These are phyloP conservation scores for Chrysogorgia sp. DNA, from an alignment of 92 coral and sea anemone genomes.

Conservation along the genomic window DNA sequence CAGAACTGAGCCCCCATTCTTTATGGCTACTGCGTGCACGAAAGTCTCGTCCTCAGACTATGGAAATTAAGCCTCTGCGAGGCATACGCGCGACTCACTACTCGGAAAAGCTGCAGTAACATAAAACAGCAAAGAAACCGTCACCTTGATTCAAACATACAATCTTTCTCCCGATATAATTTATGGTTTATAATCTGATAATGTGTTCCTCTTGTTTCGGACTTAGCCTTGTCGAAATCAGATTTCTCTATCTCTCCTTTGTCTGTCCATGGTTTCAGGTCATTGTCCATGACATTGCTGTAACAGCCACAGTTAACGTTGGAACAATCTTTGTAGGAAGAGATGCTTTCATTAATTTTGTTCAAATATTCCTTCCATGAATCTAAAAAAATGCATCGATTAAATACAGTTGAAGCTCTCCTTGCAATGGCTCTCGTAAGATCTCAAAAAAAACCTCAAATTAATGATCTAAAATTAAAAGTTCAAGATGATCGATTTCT, in stretches of 20 bases:
- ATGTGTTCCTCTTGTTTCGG: slow-evolving; percentile 73
- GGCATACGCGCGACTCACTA: no score
- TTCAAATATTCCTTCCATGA: slow-evolving; percentile 84
- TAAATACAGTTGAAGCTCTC: no score
- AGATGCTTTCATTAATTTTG: slow-evolving; percentile 69
- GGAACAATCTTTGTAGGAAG: slow-evolving; percentile 76
- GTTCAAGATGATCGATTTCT: no score
- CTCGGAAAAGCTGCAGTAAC: no score
- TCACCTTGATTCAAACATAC: slow-evolving; percentile 96
- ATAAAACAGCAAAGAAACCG: background rate
- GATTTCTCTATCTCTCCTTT: slow-evolving; percentile 76
- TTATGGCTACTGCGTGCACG: no score
- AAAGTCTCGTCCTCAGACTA: no score
- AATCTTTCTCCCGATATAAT: slow-evolving; percentile 81
- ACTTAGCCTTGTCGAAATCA: slow-evolving; percentile 71
- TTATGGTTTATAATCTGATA: slow-evolving; percentile 90
- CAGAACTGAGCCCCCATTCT: no score
- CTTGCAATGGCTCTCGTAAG: background rate
- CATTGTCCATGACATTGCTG: slow-evolving; percentile 77
- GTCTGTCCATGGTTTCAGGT: slow-evolving; percentile 80
- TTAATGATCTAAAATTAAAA: no score
- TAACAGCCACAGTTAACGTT: slow-evolving; percentile 93
- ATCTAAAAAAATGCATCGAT: slow-evolving; percentile 52
- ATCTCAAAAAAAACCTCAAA: no score
- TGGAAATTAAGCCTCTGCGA: no score